These are phyloP conservation scores for Apostichopus leukothele DNA, from an alignment of 53 echinoderm and acorn worm species.

Conservation along the genomic window DNA sequence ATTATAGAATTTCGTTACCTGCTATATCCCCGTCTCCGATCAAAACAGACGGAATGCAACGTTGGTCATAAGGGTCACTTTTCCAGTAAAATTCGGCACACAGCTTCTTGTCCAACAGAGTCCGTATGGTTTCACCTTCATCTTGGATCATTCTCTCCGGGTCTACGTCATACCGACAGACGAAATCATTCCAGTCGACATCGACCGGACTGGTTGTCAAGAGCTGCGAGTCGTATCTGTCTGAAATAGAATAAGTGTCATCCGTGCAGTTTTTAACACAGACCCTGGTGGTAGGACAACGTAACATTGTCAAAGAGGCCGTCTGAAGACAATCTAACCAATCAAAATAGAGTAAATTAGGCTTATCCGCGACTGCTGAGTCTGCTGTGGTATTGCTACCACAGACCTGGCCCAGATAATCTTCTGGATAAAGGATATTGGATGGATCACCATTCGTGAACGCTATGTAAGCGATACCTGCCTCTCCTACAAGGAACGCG, in stretches of 20 bases:
- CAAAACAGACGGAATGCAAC: slow-evolving; percentile 72
- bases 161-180: slow-evolving; percentile 79
- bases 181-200: slow-evolving; percentile 81
- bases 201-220: background rate
- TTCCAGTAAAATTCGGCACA: slow-evolving; percentile 79
- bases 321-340: slow-evolving; percentile 71
- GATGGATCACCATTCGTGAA: slow-evolving; percentile 73
- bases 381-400: slow-evolving; percentile 31
- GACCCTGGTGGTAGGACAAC: slow-evolving; percentile 74
- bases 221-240: slow-evolving; percentile 25
- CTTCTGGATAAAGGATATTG: slow-evolving; percentile 79
- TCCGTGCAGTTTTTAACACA: slow-evolving; percentile 72
- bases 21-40: background rate
- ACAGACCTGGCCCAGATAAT: slow-evolving; percentile 77
- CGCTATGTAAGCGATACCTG: slow-evolving; percentile 61
- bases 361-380: slow-evolving; percentile 58
- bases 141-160: slow-evolving; percentile 57
- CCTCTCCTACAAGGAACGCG: slow-evolving; percentile 72
- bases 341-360: slow-evolving; percentile 82
- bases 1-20: background rate
- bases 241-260: slow-evolving; percentile 62
- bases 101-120: slow-evolving; percentile 49
- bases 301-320: slow-evolving; percentile 55
- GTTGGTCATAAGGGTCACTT: slow-evolving; percentile 35
- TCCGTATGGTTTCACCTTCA: slow-evolving; percentile 37